phyloP scores from a whole-genome alignment of 1,140 invertebrate genomes.

The Magallana gigas region DNA sequence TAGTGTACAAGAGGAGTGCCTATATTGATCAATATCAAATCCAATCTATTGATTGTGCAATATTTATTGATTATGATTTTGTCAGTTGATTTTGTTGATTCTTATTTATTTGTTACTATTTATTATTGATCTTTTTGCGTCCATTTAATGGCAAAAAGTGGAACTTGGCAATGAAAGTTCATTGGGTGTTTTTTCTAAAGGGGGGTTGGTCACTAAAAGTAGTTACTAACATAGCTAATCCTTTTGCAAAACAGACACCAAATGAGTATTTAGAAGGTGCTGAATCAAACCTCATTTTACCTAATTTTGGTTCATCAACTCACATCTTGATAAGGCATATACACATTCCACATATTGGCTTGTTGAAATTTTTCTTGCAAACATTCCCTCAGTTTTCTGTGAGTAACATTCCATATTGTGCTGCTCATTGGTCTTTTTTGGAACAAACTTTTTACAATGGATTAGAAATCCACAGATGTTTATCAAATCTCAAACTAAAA shows the following conservation, averaged over 20 bases:
- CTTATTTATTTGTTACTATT: conserved; percentile 37
- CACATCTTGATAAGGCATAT: neutral
- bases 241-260: conserved; percentile 19
- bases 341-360: conserved; percentile 17
- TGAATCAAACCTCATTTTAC: conserved; percentile 23
- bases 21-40: conserved; percentile 31
- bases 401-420: neutral
- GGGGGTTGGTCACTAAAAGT: neutral
- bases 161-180: conserved; percentile 20
- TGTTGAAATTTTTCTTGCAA: neutral
- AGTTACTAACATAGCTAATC: neutral
- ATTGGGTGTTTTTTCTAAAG: neutral
- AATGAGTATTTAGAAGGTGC: conserved; percentile 15
- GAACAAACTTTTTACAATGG: neutral
- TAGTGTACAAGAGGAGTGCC: neutral
- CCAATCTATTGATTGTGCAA: conserved; percentile 37
- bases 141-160: conserved; percentile 26
- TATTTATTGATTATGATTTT: conserved; percentile 31
- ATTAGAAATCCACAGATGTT: conserved; percentile 12
- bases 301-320: neutral
- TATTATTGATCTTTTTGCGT: conserved; percentile 36
- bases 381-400: conserved; percentile 6
- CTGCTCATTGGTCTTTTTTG: neutral
- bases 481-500: conserved; percentile 16
- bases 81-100: conserved; percentile 38